A percentile compares a stretch with the other conserved stretches of the same genome.
phyloP scores from a whole-genome alignment of 2,888 invertebrate genomes.

The Druceiella hillmani region DNA sequence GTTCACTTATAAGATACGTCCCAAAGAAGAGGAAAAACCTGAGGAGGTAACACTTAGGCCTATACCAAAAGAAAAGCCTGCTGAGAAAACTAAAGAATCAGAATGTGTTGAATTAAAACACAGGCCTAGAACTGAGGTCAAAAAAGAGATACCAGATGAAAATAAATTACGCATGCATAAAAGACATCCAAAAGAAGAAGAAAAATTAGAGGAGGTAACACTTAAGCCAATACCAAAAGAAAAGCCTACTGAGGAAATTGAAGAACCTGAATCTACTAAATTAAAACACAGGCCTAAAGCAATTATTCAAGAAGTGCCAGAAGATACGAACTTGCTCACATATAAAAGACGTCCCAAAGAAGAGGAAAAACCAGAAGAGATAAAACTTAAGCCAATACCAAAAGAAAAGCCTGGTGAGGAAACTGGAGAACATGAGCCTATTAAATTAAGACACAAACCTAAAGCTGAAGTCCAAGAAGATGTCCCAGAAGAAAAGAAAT shows the following conservation, averaged over 20 bases:
- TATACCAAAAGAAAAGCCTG: conserved; percentile 26
- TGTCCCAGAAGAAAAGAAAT: conserved; percentile 32
- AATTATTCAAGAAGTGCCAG: conserved; percentile 20
- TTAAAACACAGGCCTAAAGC: conserved; percentile 14
- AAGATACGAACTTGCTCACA: conserved; percentile 7
- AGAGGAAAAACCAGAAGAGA: conserved; percentile 35
- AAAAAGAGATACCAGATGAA: conserved; percentile 31
- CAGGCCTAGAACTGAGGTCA: conserved; percentile 25
- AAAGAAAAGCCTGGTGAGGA: conserved; percentile 20
- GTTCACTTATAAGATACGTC: conserved; percentile 27
- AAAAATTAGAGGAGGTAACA: conserved; percentile 29
- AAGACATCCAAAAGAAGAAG: conserved; percentile 33
- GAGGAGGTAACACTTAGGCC: conserved; percentile 28
- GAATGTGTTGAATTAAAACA: conserved; percentile 29
- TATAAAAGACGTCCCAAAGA: conserved; percentile 23
- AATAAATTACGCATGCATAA: conserved; percentile 30
- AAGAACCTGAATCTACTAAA: conserved; percentile 18
- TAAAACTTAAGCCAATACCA: conserved; percentile 25
- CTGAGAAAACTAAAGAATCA: conserved; percentile 31
- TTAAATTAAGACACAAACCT: conserved; percentile 11
- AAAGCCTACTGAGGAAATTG: conserved; percentile 17
- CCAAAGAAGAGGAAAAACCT: conserved; percentile 30
- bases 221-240: conserved; percentile 32
- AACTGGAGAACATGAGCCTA: conserved; percentile 23
- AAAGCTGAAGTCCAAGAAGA: conserved; percentile 32